These are phyloP conservation scores for Lutjanus campechanus DNA, from an alignment of 2,797 vertebrate species.

Conservation along the genomic window DNA sequence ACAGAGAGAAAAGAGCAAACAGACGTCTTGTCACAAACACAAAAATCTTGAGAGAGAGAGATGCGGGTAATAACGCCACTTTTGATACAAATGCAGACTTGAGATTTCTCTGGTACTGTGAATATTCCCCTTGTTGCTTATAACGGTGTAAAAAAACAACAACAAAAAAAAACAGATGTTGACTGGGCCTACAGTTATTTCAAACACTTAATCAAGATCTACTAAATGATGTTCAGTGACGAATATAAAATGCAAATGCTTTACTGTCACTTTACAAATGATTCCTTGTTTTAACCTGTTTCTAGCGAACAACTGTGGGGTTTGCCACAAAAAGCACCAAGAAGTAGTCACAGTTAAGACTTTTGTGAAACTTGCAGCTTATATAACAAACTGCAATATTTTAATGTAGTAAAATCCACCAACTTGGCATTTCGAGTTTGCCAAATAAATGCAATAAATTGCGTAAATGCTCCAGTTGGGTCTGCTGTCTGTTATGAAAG, in stretches of 20 bases:
- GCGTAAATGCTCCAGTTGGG: slow-evolving; percentile 17
- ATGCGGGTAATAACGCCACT: slow-evolving; percentile 76
- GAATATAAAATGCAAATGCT: not conserved
- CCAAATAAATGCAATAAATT: slow-evolving; percentile 18
- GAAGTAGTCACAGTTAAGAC: not conserved
- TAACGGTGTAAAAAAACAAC: slow-evolving; percentile 1
- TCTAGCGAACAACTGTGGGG: not conserved
- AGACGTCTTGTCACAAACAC: slow-evolving; percentile 81
- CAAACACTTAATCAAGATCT: slow-evolving; percentile 1
- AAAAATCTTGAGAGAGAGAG: slow-evolving; percentile 81
- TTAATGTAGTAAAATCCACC: not conserved
- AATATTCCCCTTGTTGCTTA: slow-evolving; percentile 7
- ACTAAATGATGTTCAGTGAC: not conserved
- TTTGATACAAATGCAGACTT: slow-evolving; percentile 83
- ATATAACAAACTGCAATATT: not conserved
- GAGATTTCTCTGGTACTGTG: slow-evolving; percentile 45
- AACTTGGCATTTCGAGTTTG: slow-evolving; percentile 21
- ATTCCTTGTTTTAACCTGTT: slow-evolving; percentile 8
- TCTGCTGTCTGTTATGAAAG: slow-evolving; percentile 34
- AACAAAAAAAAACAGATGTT: too few species aligned
- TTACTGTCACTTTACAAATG: not conserved
- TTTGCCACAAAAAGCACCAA: slow-evolving; percentile 16
- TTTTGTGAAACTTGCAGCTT: not conserved
- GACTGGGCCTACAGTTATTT: not conserved
- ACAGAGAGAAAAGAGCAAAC: slow-evolving; percentile 92